Conservation (phyloP, 2,113 vertebrate genomes). For the Motacilla tschutschensis region DNA sequence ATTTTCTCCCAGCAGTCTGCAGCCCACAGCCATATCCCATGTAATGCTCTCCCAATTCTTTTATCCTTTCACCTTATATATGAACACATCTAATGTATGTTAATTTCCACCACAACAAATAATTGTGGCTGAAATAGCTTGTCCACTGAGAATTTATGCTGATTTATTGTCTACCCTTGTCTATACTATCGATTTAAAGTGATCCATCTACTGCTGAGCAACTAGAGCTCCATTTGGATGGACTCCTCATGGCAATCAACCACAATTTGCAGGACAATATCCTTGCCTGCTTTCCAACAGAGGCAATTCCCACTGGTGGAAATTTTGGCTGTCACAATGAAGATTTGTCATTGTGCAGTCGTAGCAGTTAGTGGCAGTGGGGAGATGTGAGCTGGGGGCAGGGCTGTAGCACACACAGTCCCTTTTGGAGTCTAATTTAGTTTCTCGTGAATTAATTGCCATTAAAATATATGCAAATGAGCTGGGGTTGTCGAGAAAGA, state of each 20-base stretch:
- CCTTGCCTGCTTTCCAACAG: neutral
- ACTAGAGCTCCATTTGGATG: neutral
- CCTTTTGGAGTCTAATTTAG: neutral
- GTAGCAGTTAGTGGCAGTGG: neutral
- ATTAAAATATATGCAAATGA: neutral
- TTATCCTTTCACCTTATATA: neutral
- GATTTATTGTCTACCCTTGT: neutral
- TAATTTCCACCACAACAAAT: conserved; percentile 8
- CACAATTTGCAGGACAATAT: neutral
- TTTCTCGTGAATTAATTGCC: neutral
- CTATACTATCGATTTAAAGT: neutral
- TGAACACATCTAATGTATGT: neutral
- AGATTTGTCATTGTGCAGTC: neutral
- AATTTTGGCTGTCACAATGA: neutral
- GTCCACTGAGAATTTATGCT: neutral
- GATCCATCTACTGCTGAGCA: neutral
- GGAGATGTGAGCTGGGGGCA: neutral
- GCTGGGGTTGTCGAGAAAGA: neutral
- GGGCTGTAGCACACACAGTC: neutral
- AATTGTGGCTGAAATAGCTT: neutral
- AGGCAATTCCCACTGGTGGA: neutral
- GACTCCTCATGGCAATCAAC: neutral
- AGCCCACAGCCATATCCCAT: neutral
- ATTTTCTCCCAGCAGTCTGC: neutral
- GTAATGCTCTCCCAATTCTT: neutral